Evolutionary conservation across 2,797 vertebrate genomes (phyloP).

Genomic region (Microchirus variegatus): DNA sequence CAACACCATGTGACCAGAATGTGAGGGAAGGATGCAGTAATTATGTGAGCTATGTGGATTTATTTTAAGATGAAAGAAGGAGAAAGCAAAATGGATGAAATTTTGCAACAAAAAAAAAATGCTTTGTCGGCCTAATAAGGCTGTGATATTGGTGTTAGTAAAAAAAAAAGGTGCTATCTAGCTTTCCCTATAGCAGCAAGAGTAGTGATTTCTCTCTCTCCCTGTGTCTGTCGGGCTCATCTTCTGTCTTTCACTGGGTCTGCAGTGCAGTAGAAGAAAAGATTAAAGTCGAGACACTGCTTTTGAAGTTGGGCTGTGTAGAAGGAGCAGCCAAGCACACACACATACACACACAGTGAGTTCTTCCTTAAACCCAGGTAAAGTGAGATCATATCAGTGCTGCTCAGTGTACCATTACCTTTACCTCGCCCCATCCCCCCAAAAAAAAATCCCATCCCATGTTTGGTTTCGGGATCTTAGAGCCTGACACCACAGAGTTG

Average conservation of each 20-base stretch:
- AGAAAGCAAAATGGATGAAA: too few relatives aligned
- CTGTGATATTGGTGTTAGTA: conserved; percentile 1
- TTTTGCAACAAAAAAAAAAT: too few relatives aligned
- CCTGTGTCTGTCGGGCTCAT: conserved; percentile 41
- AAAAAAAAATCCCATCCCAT: conserved; percentile 25
- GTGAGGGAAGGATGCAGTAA: too few relatives aligned
- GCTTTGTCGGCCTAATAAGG: too few relatives aligned
- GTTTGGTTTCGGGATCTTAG: conserved; percentile 52
- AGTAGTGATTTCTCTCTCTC: conserved; percentile 36
- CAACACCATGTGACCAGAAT: too few relatives aligned
- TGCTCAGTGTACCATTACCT: too few relatives aligned
- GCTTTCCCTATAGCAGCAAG: too few relatives aligned
- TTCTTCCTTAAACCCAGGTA: conserved; percentile 44
- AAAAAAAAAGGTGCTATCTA: conserved; percentile 42
- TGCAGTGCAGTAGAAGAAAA: conserved; percentile 71
- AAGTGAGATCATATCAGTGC: conserved; percentile 65
- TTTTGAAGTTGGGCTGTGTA: conserved; percentile 76
- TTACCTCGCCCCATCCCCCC: neutral
- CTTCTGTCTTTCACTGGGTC: conserved; percentile 66
- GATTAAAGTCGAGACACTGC: conserved; percentile 75
- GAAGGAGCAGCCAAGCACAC: conserved; percentile 44
- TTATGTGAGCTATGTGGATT: too few relatives aligned
- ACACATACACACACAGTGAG: conserved; percentile 20
- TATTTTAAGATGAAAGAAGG: too few relatives aligned
- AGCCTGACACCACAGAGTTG: conserved; percentile 39